A percentile compares a stretch with the other conserved stretches of the same genome.
These are phyloP conservation scores for Cairina moschata DNA, from an alignment of 2,113 vertebrate genomes.

Conservation along the genomic window DNA sequence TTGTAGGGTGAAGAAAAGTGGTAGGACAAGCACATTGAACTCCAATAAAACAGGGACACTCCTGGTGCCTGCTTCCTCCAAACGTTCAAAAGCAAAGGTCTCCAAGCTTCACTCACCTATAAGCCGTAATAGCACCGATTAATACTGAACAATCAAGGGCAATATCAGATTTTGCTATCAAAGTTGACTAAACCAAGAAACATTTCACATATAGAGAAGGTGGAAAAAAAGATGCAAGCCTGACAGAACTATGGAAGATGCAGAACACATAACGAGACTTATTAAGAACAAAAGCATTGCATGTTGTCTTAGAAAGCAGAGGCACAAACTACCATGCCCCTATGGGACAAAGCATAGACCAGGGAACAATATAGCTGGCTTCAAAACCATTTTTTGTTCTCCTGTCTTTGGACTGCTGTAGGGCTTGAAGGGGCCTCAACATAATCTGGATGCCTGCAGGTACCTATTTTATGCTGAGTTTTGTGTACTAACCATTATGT, in stretches of 20 bases:
- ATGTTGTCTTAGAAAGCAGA: background rate
- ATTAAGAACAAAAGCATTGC: background rate
- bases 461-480: background rate
- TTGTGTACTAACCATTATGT: fast-evolving
- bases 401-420: background rate
- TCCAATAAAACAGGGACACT: background rate
- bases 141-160: background rate
- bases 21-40: background rate
- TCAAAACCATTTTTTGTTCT: background rate
- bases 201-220: background rate
- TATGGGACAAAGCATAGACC: background rate
- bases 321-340: background rate
- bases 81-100: background rate
- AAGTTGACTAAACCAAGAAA: background rate
- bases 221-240: background rate
- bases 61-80: background rate
- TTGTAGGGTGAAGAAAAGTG: background rate
- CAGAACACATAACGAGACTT: background rate
- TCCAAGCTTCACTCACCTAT: background rate
- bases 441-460: background rate
- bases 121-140: background rate
- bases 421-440: background rate
- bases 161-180: background rate
- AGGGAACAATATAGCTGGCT: background rate
- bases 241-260: background rate